Conservation (phyloP, 2,888 invertebrate species). For the Metallyticus violacea region DNA sequence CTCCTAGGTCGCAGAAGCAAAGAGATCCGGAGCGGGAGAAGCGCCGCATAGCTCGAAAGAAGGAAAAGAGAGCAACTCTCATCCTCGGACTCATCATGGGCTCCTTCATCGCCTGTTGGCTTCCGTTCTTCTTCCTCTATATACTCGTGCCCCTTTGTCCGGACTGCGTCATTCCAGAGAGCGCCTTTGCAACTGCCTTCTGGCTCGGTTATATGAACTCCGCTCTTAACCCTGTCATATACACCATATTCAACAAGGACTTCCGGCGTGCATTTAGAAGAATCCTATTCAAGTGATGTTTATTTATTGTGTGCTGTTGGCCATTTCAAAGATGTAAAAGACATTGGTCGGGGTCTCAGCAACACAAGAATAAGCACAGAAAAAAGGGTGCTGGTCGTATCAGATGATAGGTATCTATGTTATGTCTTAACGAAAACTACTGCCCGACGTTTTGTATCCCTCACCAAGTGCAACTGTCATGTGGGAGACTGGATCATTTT, state of each 20-base stretch:
- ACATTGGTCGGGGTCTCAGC: not conserved
- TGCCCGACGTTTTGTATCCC: not conserved
- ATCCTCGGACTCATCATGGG: constrained; percentile 98
- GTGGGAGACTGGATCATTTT: not conserved
- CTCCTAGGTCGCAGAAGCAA: constrained; percentile 70
- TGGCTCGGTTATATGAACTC: constrained; percentile 98
- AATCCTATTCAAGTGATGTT: constrained; percentile 94
- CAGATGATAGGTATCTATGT: constrained; percentile 1
- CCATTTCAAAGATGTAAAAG: constrained; percentile 10
- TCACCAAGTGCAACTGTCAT: too few species aligned
- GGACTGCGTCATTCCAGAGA: constrained; percentile 70
- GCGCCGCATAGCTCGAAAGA: constrained; percentile 86
- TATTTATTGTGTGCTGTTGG: constrained; percentile 80
- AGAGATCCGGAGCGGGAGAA: constrained; percentile 92
- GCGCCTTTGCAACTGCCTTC: constrained; percentile 89
- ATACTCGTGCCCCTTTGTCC: constrained; percentile 80
- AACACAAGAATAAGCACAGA: constrained; percentile 8
- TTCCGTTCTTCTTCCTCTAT: constrained; percentile 95
- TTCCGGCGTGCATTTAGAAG: constrained; percentile 92
- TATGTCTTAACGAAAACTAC: too few species aligned
- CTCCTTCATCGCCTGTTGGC: constrained; percentile 97
- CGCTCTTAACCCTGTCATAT: constrained; percentile 91
- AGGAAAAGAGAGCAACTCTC: constrained; percentile 94
- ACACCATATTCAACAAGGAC: constrained; percentile 97
- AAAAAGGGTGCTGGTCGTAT: not conserved